These are phyloP conservation scores for Crocuta crocuta DNA, from an alignment of 2,113 vertebrate species.

Conservation along the genomic window DNA sequence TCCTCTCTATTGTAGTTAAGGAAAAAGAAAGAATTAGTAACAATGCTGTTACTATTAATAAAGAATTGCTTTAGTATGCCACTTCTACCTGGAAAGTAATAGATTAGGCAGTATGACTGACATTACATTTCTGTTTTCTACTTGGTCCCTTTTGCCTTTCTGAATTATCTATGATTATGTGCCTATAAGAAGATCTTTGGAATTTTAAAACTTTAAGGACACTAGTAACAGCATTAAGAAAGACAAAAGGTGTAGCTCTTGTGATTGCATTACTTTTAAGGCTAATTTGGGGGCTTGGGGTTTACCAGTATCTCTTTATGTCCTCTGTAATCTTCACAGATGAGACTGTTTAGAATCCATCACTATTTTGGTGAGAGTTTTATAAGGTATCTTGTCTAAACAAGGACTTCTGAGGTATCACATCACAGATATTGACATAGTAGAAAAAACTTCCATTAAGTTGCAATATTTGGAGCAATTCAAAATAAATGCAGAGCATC, in stretches of 20 bases:
- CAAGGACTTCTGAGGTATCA: not conserved
- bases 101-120: not conserved
- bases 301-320: fast-evolving
- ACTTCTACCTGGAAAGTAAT: not conserved
- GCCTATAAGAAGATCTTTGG: not conserved
- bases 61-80: not conserved
- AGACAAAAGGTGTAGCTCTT: not conserved
- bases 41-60: not conserved
- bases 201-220: not conserved
- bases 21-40: not conserved
- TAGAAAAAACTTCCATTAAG: not conserved
- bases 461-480: not conserved
- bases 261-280: not conserved
- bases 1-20: not conserved
- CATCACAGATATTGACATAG: not conserved
- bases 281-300: fast-evolving
- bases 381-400: not conserved
- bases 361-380: not conserved
- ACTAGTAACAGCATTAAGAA: not conserved
- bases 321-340: not conserved
- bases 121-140: not conserved
- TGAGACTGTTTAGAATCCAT: not conserved
- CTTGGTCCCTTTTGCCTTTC: not conserved
- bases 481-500: not conserved
- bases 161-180: not conserved